Evolutionary conservation across 2,797 vertebrate genomes (phyloP).

Genomic region (Florisuga fusca): DNA sequence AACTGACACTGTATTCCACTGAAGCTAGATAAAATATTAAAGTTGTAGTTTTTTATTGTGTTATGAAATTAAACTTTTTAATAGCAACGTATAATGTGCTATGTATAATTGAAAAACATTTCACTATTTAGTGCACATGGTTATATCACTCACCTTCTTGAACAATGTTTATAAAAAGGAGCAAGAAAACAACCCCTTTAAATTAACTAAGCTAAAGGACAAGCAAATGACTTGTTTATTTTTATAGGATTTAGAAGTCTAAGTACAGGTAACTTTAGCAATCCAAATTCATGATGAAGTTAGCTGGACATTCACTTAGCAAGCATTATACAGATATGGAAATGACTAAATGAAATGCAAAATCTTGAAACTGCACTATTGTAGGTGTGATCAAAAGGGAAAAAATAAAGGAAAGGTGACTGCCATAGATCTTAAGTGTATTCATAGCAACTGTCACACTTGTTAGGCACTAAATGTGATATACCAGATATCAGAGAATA

Average conservation of each 20-base stretch:
- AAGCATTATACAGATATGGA: neutral
- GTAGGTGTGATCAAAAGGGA: neutral
- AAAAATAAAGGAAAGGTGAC: neutral
- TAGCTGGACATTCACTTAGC: neutral
- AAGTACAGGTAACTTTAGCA: neutral
- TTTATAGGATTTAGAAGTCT: neutral
- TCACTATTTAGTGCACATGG: neutral
- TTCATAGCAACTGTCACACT: neutral
- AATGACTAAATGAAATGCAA: neutral
- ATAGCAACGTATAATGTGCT: neutral
- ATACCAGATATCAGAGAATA: neutral
- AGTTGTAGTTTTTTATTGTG: neutral
- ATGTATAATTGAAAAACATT: neutral
- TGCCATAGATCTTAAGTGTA: neutral
- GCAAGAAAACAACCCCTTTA: neutral
- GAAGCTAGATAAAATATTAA: neutral
- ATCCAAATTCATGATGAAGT: neutral
- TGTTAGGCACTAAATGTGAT: neutral
- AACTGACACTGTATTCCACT: neutral
- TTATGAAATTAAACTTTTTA: neutral
- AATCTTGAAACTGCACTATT: neutral
- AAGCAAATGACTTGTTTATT: neutral
- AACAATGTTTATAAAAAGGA: neutral
- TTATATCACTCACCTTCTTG: neutral
- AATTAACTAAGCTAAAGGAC: neutral